phyloP scores from a whole-genome alignment of 2,888 invertebrate species.

The Parthenolecanium corni region DNA sequence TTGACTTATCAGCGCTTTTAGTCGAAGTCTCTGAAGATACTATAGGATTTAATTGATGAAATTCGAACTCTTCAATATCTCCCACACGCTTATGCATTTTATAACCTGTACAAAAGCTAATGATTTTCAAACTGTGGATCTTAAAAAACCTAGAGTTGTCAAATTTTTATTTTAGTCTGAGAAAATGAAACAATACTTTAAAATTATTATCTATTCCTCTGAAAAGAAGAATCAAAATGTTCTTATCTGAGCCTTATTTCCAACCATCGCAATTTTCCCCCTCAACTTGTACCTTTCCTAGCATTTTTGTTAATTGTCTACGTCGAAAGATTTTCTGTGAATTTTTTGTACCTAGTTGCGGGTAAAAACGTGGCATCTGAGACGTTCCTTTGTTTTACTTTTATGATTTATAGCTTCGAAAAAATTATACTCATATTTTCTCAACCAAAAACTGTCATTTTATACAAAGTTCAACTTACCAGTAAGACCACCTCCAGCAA shows the following conservation, averaged over 20 bases:
- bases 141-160: too few relatives aligned
- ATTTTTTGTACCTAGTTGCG: too few relatives aligned
- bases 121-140: not conserved
- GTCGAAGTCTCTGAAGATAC: not conserved
- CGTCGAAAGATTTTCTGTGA: too few relatives aligned
- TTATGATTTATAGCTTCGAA: not conserved
- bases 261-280: too few relatives aligned
- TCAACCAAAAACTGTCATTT: too few relatives aligned
- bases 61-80: slow-evolving; percentile 53
- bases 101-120: slow-evolving; percentile 40
- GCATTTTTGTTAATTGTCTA: too few relatives aligned
- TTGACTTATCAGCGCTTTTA: not conserved
- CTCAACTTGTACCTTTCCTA: too few relatives aligned
- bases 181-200: not conserved
- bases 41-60: slow-evolving; percentile 42
- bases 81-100: slow-evolving; percentile 58
- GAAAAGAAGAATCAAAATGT: too few relatives aligned
- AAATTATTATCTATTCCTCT: not conserved
- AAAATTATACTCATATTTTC: not conserved
- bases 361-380: too few relatives aligned
- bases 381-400: too few relatives aligned
- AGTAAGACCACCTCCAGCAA: slow-evolving; percentile 54
- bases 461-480: slow-evolving; percentile 40
- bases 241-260: too few relatives aligned
- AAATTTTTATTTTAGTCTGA: not conserved